Conservation (phyloP, 2,113 vertebrate genomes). For the Cynopterus brachyotis region DNA sequence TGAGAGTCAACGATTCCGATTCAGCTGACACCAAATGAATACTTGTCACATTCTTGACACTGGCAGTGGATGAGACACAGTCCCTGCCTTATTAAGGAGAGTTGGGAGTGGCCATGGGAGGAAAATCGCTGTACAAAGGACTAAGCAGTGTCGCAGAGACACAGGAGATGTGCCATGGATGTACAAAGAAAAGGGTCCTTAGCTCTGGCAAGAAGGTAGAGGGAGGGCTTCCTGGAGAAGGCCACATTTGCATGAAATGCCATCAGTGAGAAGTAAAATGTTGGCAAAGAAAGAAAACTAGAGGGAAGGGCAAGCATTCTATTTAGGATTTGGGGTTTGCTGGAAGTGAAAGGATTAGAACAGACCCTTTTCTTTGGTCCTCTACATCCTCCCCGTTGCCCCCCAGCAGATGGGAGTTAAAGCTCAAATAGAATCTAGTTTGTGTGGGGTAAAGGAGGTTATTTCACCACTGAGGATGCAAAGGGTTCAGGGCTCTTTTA, state of each 20-base stretch:
- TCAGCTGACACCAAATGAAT: constrained; percentile 7
- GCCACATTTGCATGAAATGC: not conserved
- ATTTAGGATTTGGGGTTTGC: not conserved
- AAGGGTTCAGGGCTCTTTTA: not conserved
- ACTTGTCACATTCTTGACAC: not conserved
- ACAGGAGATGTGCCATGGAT: not conserved
- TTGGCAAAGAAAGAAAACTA: not conserved
- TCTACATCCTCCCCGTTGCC: not conserved
- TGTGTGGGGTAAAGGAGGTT: not conserved
- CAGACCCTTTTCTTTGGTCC: not conserved
- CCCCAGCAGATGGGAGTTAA: not conserved
- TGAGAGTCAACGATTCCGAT: not conserved
- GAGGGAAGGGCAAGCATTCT: not conserved
- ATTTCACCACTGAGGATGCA: not conserved
- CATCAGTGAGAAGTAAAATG: not conserved
- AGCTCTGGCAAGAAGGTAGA: not conserved
- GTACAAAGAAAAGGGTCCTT: not conserved
- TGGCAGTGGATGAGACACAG: not conserved
- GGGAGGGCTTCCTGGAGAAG: not conserved
- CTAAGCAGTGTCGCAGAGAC: not conserved
- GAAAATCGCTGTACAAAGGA: not conserved
- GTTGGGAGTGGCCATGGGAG: not conserved
- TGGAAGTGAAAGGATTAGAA: not conserved
- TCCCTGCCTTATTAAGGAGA: not conserved
- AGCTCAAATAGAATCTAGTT: not conserved